Evolutionary conservation across 1,140 invertebrate species (phyloP).

Genomic region (Neodiprion virginianus): DNA sequence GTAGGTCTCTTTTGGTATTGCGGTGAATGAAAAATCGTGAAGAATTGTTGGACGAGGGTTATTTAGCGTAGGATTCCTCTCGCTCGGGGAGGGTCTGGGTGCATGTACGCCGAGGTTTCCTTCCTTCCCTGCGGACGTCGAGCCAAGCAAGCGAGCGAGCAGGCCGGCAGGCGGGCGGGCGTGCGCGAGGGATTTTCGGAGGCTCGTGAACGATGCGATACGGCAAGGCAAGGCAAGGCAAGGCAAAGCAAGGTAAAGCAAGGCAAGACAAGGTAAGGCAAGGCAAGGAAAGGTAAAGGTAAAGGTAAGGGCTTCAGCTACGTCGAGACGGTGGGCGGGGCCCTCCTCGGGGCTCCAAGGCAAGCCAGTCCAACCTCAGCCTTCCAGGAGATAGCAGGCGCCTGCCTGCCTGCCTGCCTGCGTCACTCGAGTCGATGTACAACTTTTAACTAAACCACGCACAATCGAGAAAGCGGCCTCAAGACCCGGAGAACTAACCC

Average conservation of each 20-base stretch:
- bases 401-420: conserved; percentile 25
- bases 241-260: conserved; percentile 11
- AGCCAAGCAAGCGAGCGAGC: too few species aligned
- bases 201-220: conserved; percentile 22
- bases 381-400: conserved; percentile 54
- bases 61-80: too few species aligned
- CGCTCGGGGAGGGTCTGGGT: background rate
- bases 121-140: background rate
- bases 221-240: conserved; percentile 22
- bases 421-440: background rate
- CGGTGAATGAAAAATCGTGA: background rate
- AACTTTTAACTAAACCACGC: background rate
- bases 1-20: background rate
- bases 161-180: conserved; percentile 12
- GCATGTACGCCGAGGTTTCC: background rate
- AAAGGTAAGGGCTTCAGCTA: conserved; percentile 47
- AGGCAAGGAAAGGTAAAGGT: background rate
- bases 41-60: conserved; percentile 2
- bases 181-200: conserved; percentile 50
- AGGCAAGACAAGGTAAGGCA: too few species aligned
- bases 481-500: background rate
- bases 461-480: background rate
- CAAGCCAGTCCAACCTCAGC: conserved; percentile 59
- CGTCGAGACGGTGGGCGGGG: conserved; percentile 61
- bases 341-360: conserved; percentile 57